These are phyloP conservation scores for Ophthalmolycus amberensis DNA, from an alignment of 2,113 vertebrate genomes.

Conservation along the genomic window DNA sequence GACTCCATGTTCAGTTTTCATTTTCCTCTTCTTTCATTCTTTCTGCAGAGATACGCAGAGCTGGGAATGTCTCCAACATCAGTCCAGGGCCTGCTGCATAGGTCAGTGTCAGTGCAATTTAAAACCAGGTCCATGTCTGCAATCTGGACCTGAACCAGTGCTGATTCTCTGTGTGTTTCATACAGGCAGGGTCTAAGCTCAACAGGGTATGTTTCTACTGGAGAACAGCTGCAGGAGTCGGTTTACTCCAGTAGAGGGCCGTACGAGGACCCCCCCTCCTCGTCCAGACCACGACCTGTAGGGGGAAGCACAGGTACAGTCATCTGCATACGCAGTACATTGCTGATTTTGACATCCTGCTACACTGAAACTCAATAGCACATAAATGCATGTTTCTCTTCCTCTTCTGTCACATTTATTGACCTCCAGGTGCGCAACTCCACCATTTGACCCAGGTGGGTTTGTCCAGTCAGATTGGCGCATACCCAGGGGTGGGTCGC, in stretches of 20 bases:
- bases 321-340: neutral
- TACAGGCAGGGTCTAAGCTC: slow-evolving; percentile 87
- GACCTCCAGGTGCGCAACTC: slow-evolving; percentile 90
- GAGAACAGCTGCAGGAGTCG: slow-evolving; percentile 87
- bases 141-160: neutral
- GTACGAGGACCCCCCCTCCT: slow-evolving; percentile 89
- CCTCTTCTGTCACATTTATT: neutral
- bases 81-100: slow-evolving; percentile 87
- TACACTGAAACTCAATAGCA: neutral
- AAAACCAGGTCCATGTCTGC: neutral
- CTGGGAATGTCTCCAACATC: slow-evolving; percentile 91
- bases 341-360: neutral
- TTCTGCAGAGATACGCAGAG: slow-evolving; percentile 89
- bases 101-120: slow-evolving; percentile 77
- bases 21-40: neutral
- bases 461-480: slow-evolving; percentile 92
- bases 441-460: slow-evolving; percentile 97
- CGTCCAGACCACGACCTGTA: slow-evolving; percentile 92
- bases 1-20: neutral
- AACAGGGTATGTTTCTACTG: slow-evolving; percentile 84
- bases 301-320: slow-evolving; percentile 92
- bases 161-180: slow-evolving; percentile 29
- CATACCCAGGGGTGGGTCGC: slow-evolving; percentile 89
- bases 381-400: neutral
- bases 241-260: slow-evolving; percentile 88